A percentile compares a stretch with the other conserved stretches of the same genome.
phyloP scores from a whole-genome alignment of 2,113 vertebrate species.

The Ceuthmochares aereus region DNA sequence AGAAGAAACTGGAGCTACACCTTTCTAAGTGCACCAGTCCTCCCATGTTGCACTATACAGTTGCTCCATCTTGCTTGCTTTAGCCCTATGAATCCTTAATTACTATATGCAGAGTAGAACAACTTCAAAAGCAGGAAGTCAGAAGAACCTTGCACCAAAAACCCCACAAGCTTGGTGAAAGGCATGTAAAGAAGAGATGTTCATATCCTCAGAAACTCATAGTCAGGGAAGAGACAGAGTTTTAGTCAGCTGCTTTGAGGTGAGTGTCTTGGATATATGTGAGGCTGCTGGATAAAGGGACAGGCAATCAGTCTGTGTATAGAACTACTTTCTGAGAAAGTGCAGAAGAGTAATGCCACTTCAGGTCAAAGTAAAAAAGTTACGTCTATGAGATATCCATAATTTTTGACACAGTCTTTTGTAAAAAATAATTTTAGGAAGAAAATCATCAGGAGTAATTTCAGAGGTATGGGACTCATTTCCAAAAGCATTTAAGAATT shows the following conservation, averaged over 20 bases:
- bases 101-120: not conserved
- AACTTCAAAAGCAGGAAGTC: not conserved
- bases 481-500: not conserved
- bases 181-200: not conserved
- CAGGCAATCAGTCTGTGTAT: not conserved
- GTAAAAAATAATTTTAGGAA: not conserved
- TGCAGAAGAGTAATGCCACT: not conserved
- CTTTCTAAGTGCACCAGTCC: not conserved
- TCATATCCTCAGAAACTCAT: not conserved
- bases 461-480: not conserved
- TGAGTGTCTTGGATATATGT: not conserved
- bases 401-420: not conserved
- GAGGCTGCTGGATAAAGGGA: not conserved
- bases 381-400: not conserved
- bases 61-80: not conserved
- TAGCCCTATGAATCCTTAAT: not conserved
- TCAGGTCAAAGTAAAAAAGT: not conserved
- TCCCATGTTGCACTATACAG: not conserved
- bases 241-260: not conserved
- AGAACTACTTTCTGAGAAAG: not conserved
- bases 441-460: not conserved
- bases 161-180: rapidly evolving
- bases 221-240: not conserved
- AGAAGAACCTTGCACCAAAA: not conserved
- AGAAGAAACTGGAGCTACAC: not conserved